A percentile compares a stretch with the other conserved stretches of the same genome.
Conservation (phyloP, 2,888 invertebrate species). For the Ditula angustiorana region DNA sequence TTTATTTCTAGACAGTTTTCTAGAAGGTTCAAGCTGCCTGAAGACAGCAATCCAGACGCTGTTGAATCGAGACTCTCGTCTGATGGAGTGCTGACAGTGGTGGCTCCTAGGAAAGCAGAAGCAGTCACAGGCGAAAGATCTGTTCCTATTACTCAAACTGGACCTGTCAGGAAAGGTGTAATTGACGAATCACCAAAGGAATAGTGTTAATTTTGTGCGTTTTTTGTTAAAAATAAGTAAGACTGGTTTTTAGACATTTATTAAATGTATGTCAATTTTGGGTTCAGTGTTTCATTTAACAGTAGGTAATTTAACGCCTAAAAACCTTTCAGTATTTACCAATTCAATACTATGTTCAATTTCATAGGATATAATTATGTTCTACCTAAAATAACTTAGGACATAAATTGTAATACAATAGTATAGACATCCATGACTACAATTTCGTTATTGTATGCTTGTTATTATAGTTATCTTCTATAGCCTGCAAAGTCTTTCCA, state of each 20-base stretch:
- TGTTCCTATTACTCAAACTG: conserved; percentile 86
- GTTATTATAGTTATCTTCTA: not conserved
- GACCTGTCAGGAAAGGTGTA: conserved; percentile 76
- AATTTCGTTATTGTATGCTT: not conserved
- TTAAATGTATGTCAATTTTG: conserved; percentile 29
- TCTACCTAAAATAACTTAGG: too few species aligned
- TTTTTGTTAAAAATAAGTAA: conserved; percentile 29
- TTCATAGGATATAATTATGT: too few species aligned
- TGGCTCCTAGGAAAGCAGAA: conserved; percentile 83
- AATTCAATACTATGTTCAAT: too few species aligned
- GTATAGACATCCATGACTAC: too few species aligned
- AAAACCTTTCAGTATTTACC: not conserved
- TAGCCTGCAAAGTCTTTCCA: not conserved
- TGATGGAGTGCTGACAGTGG: conserved; percentile 90
- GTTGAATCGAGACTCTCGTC: conserved; percentile 91
- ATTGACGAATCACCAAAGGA: conserved; percentile 49
- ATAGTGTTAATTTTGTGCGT: conserved; percentile 25
- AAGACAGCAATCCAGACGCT: conserved; percentile 88
- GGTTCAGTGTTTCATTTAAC: not conserved
- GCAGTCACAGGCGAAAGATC: conserved; percentile 73
- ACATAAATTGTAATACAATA: too few species aligned
- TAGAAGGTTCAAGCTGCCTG: conserved; percentile 89
- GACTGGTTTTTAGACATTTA: conserved; percentile 42
- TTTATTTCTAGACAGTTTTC: conserved; percentile 90
- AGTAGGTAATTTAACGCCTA: too few species aligned